Base-by-base conservation (phyloP, 2,888 invertebrate species). In the Morpho deidamia region DNA sequence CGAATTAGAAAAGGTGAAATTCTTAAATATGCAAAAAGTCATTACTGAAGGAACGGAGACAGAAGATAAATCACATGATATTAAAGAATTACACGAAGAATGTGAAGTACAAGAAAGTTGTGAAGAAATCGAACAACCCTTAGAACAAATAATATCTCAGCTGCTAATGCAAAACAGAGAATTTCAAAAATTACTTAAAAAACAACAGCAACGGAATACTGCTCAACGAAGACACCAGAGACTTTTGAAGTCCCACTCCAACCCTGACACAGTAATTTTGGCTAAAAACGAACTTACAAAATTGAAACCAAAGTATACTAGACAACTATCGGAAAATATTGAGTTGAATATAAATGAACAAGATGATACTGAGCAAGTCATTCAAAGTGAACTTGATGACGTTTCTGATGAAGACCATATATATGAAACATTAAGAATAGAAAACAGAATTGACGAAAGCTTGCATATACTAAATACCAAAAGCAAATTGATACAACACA, bases 101-200 rank as follows among this genome's bases (percentile, higher is more conserved):
- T n/a, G 4, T 14, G 76, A 56, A 41, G 67, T 74, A 9, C 62
- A 64, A 47, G 82, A 82, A 63, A 81, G 70, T 46, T 76, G 75
- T 39, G 81, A 87, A 66, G 83, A 83, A 55, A 69, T 68, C 12
- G 91, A 91, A 70, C 93, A 91, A 72, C 94, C 92, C 46, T 86
- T 93, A 65, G 94, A 95, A 78, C 91, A 95, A 79, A 94, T 97
- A 45, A 95, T 97, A 47, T 93, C 95, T 0, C 96, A 96, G 71
- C 85, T 96, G 10, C 81, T 97, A 7, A 93, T 96, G 92, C 94
- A 96, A 72, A 96, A 95, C 70, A 92, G 94, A 65, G 96, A 96
- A 60, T 95, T 96, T 63, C 95, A 96, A 63, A 93, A 94, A 61
- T 90, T 95, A 42, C 83, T 95, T 32, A 95, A 94, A 64, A 94